Conservation (phyloP, 2,113 vertebrate genomes). For the Arothron firmamentum region DNA sequence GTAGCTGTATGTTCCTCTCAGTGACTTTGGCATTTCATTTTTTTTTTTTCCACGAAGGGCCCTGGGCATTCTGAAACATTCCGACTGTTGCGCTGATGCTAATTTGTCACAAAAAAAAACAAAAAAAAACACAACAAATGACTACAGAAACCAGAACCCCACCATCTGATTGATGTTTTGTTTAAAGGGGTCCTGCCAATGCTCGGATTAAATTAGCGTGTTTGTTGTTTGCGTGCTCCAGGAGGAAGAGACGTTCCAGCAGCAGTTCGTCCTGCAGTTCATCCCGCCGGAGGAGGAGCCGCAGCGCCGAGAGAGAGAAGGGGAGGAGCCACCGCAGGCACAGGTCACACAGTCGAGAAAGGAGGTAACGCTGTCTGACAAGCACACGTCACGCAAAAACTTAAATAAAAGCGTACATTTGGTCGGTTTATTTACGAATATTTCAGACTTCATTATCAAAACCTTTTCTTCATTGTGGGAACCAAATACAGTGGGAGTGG, state of each 20-base stretch:
- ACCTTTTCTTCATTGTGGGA: neutral
- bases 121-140: constrained; percentile 8
- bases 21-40: too few relatives aligned
- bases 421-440: neutral
- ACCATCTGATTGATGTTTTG: constrained; percentile 13
- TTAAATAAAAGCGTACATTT: neutral
- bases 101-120: constrained; percentile 4
- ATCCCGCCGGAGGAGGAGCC: constrained; percentile 83
- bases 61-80: too few relatives aligned
- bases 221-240: constrained; percentile 59
- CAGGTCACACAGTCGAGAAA: constrained; percentile 84
- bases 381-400: neutral
- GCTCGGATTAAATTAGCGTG: neutral
- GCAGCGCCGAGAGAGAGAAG: constrained; percentile 82
- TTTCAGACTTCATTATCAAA: neutral
- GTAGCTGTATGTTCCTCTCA: too few relatives aligned
- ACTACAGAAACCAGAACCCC: constrained; percentile 1
- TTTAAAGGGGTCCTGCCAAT: constrained; percentile 11
- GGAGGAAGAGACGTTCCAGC: constrained; percentile 85
- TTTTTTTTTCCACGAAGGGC: too few relatives aligned
- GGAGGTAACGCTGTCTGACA: constrained; percentile 76
- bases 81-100: constrained; percentile 1
- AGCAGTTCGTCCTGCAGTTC: constrained; percentile 91
- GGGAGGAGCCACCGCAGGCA: constrained; percentile 85
- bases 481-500: neutral